Evolutionary conservation across 2,797 vertebrate species (phyloP), one percentile per base, ranked within the genome.

Genomic region (Denticeps clupeoides): DNA sequence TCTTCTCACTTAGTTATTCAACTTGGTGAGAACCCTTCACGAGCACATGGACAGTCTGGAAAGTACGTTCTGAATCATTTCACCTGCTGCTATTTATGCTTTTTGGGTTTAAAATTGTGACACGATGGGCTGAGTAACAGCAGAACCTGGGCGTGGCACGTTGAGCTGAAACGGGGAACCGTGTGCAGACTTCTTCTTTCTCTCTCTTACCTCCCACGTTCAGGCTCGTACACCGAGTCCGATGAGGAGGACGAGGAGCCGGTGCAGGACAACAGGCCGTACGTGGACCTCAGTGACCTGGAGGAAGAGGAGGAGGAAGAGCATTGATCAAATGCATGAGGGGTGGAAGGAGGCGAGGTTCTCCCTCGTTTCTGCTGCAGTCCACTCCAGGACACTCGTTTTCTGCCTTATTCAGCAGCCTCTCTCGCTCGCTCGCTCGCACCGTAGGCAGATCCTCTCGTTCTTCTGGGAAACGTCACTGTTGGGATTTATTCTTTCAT

Each of bases 21-120:
- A 93, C 87, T 88, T 99, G 89, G 90, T 91, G 81, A 92, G 91
- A 88, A 89, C 90, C 80, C 91, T 97, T 84, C 91, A 96, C 59
- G 90, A 92, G 80, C 90, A 97, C 86, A 93, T 96, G 91, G 93
- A 97, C 89, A 91, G 89, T 88, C 89, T 94, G 74, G 90, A 95
- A 93, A 94, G 95, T 97, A 97, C 61, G 93, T 91, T 63, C 6
- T 55, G 15, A 62, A 59, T 24, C 31, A 51, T 15, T 56, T 53
- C 35, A 56, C 37, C 60, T 47, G 25, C 27, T 12, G 27, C 29
- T 45, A 41, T 28, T 13, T 29, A 4, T 27, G 24, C 25, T 25
- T 13, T 5, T 10, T 41, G 18, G 25, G 18, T 46, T 31, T 22
- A 5, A 23, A 26, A 5, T 7, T 12, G 8, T 32, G 19, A 12